These are phyloP conservation scores for Eilema sororculum DNA, from an alignment of 2,888 invertebrate species.

Conservation along the genomic window DNA sequence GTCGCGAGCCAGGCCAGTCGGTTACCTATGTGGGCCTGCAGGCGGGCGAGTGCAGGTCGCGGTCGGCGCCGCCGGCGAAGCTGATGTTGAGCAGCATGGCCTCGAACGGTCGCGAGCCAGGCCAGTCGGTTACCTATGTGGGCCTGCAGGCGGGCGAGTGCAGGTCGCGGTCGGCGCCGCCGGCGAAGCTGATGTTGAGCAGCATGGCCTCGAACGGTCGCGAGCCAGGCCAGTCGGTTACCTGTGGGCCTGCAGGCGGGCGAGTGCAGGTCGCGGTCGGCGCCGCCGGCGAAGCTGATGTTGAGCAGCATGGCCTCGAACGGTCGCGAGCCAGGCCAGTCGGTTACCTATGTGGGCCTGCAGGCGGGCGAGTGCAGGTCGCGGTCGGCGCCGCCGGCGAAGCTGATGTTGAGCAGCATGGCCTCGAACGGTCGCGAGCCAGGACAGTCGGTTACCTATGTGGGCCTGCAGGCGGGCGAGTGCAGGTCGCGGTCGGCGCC, in stretches of 20 bases:
- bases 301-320: slow-evolving; percentile 95
- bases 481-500: slow-evolving; percentile 75
- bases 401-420: slow-evolving; percentile 93
- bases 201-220: slow-evolving; percentile 96
- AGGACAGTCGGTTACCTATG: slow-evolving; percentile 21
- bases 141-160: slow-evolving; percentile 85
- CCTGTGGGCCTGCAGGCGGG: slow-evolving; percentile 79
- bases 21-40: slow-evolving; percentile 70
- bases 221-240: no score
- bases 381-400: slow-evolving; percentile 72
- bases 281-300: slow-evolving; percentile 87
- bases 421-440: slow-evolving; percentile 97
- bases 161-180: slow-evolving; percentile 71
- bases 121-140: slow-evolving; percentile 21
- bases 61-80: slow-evolving; percentile 76
- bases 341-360: slow-evolving; percentile 49
- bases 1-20: no score
- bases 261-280: slow-evolving; percentile 78
- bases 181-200: slow-evolving; percentile 89
- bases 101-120: slow-evolving; percentile 97
- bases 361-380: slow-evolving; percentile 86
- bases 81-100: slow-evolving; percentile 93
- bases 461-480: slow-evolving; percentile 83
- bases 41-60: slow-evolving; percentile 81
- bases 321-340: no score